Conservation (phyloP, 2,888 invertebrate species). For the Ochropleura leucogaster region DNA sequence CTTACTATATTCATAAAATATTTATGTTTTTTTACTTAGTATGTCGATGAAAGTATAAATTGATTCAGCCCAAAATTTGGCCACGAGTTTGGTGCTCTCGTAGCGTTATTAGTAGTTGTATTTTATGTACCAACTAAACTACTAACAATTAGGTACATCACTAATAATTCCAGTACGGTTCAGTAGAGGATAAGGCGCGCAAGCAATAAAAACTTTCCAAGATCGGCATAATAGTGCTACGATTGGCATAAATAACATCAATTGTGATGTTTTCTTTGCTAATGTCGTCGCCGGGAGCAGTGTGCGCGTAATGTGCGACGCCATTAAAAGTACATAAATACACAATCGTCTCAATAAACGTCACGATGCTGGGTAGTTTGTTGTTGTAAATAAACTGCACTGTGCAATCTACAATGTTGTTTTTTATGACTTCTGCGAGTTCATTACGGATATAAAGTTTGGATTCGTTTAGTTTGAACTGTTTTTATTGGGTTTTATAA, state of each 20-base stretch:
- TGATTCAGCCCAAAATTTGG: too few species aligned
- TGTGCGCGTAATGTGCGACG: conserved; percentile 83
- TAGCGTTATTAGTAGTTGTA: neutral
- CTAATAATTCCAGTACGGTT: conserved; percentile 12
- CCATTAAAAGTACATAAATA: conserved; percentile 90
- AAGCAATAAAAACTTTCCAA: conserved; percentile 54
- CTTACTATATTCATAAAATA: neutral
- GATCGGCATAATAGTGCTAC: conserved; percentile 66
- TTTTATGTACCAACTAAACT: neutral
- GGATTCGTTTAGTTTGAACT: conserved; percentile 56
- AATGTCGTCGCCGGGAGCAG: conserved; percentile 68
- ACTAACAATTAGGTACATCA: neutral
- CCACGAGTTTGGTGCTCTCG: too few species aligned
- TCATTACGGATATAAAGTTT: conserved; percentile 65
- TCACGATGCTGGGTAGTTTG: conserved; percentile 68
- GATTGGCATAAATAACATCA: conserved; percentile 80
- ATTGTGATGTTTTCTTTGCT: conserved; percentile 84
- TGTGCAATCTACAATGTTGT: conserved; percentile 69
- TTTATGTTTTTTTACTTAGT: neutral
- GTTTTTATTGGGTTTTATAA: conserved; percentile 59
- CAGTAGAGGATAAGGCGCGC: conserved; percentile 29
- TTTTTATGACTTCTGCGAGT: conserved; percentile 61
- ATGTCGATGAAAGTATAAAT: too few species aligned
- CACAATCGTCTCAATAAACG: conserved; percentile 86
- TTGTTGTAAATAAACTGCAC: conserved; percentile 70